Evolutionary conservation across 2,113 vertebrate species (phyloP), one percentile per base, ranked within the genome.

Genomic region (Arenaria interpres): DNA sequence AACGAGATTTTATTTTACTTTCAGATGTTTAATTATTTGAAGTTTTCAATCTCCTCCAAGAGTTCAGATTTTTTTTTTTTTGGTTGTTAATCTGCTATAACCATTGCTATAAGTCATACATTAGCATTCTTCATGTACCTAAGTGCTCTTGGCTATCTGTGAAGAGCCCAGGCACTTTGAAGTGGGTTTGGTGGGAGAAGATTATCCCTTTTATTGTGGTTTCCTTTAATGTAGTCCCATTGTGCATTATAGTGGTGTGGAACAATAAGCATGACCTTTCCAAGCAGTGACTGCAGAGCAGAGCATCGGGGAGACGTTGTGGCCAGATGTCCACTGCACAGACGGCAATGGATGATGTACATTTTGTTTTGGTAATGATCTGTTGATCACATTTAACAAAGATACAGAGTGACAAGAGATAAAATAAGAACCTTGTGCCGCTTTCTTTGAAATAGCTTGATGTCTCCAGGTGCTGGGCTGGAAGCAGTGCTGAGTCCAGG

Each of bases 171-270:
- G 54, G 35, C 48, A 33, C 69, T 97, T 97, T 93, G 93, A 97
- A 96, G 82, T 88, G 86, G 78, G n/a, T 92, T 96, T 97, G 63
- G 73, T 69, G 76, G 92, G 50, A 85, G 56, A 68, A 83, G 54
- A 64, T 83, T 79, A 50, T 82, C 76, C 60, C 93, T 95, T 97
- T 92, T 88, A 45, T 66, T 97, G 88, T 94, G 30, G 13, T 96
- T 97, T 97, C 81, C 77, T 97, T 94, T 93, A 68, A 92, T 69
- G 72, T 62, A 91, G 33, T 93, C 64, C 22, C 12, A 43, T n/a
- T 83, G 66, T 73, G 64, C 60, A 48, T 89, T 85, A 72, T n/a
- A 84, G 69, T 51, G 60, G 57, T 51, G 28, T 45, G 68, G 81
- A 96, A 60, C 89, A 94, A 84, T 30, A 85, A 66, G 37, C 41